These are phyloP conservation scores for Xylota segnis DNA, from an alignment of 2,888 invertebrate genomes.

Conservation along the genomic window DNA sequence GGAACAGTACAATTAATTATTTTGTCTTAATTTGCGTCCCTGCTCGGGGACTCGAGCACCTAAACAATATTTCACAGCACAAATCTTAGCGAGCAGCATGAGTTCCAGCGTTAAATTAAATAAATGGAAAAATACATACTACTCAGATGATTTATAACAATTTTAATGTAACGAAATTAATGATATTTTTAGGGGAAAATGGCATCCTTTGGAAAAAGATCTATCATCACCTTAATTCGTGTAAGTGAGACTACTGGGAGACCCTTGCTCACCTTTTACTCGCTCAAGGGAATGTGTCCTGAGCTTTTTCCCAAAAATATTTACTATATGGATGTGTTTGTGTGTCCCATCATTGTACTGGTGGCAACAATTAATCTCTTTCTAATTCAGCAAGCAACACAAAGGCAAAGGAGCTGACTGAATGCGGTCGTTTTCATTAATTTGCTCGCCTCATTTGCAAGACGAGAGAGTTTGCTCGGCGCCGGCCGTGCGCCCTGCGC, in stretches of 20 bases:
- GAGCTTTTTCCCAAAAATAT: slow-evolving; percentile 1
- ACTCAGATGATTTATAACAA: slow-evolving; percentile 63
- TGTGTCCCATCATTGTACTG: slow-evolving; percentile 35
- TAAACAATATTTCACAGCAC: slow-evolving; percentile 44
- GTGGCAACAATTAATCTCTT: slow-evolving; percentile 65
- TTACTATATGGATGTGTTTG: neutral
- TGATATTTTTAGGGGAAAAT: slow-evolving; percentile 36
- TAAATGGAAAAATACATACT: slow-evolving; percentile 47
- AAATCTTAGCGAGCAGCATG: slow-evolving; percentile 47
- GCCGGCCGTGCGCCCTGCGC: too few relatives aligned
- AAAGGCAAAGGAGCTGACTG: slow-evolving; percentile 27
- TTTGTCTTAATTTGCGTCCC: slow-evolving; percentile 54
- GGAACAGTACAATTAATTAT: slow-evolving; percentile 56
- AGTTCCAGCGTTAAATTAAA: slow-evolving; percentile 25
- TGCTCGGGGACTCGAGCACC: slow-evolving; percentile 6
- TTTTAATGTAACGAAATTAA: slow-evolving; percentile 69
- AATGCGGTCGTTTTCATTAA: slow-evolving; percentile 70
- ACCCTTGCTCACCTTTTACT: slow-evolving; percentile 32
- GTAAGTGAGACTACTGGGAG: slow-evolving; percentile 9
- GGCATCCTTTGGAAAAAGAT: slow-evolving; percentile 59
- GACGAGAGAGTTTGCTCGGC: slow-evolving; percentile 6
- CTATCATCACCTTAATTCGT: slow-evolving; percentile 55
- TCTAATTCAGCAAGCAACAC: slow-evolving; percentile 35
- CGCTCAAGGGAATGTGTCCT: neutral
- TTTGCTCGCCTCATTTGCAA: slow-evolving; percentile 50